A percentile compares a stretch with the other conserved stretches of the same genome.
Evolutionary conservation across 2,113 vertebrate species (phyloP).

Genomic region (Sinocyclocheilus rhinocerous): DNA sequence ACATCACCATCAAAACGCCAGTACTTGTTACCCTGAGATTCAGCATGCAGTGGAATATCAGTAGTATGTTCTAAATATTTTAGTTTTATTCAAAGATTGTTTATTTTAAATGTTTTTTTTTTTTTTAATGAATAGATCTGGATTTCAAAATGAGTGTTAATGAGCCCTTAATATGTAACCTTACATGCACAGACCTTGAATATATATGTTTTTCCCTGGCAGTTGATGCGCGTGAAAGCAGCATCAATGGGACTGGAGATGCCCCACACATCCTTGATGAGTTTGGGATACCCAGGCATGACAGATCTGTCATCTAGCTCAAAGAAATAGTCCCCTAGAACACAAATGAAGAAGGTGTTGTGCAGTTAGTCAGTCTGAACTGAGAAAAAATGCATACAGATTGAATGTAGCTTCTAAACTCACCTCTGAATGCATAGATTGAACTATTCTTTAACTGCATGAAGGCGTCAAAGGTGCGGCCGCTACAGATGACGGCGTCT

Average conservation of each 20-base stretch:
- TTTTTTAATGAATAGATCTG: too few species aligned
- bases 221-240: constrained; percentile 96
- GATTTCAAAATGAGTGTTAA: too few species aligned
- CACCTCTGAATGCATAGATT: constrained; percentile 92
- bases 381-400: background rate
- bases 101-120: too few species aligned
- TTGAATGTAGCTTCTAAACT: background rate
- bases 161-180: too few species aligned
- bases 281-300: constrained; percentile 87
- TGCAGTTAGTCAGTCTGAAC: background rate
- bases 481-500: constrained; percentile 75
- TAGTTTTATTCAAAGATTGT: background rate
- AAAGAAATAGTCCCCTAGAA: constrained; percentile 86
- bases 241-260: constrained; percentile 89
- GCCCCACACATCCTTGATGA: constrained; percentile 91
- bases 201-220: constrained; percentile 92
- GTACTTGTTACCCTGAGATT: constrained; percentile 79
- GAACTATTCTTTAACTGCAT: constrained; percentile 93
- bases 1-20: constrained; percentile 88
- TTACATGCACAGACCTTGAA: constrained; percentile 82
- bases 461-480: constrained; percentile 87
- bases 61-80: background rate
- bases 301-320: constrained; percentile 84
- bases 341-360: background rate
- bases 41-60: background rate